Evolutionary conservation across 2,888 invertebrate genomes (phyloP).

Genomic region (Scaeva pyrastri): DNA sequence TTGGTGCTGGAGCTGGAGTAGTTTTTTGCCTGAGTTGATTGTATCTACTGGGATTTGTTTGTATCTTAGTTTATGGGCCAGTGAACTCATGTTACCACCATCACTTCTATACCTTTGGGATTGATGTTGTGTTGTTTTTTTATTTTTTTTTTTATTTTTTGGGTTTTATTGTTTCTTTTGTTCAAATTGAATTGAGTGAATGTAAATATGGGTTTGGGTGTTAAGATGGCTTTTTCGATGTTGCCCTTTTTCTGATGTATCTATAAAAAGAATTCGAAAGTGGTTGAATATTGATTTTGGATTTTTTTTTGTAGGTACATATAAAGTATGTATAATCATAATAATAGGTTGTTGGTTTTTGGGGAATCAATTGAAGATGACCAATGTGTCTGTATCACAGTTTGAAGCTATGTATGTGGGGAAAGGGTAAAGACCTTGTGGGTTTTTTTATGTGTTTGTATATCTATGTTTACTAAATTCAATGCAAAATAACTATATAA

Average conservation of each 20-base stretch:
- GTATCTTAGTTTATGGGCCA: conserved; percentile 21
- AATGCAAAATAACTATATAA: not conserved
- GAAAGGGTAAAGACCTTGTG: not conserved
- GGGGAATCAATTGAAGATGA: conserved; percentile 27
- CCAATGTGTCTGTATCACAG: conserved; percentile 12
- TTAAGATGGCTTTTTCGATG: conserved; percentile 6
- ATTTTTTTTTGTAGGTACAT: not conserved
- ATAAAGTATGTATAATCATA: not conserved
- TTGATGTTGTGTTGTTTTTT: not conserved
- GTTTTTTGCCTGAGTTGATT: not conserved
- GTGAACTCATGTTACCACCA: conserved; percentile 7
- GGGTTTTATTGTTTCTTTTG: conserved; percentile 14
- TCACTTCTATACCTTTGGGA: not conserved
- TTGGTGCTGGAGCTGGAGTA: not conserved
- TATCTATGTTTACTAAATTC: not conserved
- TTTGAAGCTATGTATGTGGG: too few relatives aligned
- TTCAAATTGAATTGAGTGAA: conserved; percentile 34
- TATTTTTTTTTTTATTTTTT: not conserved
- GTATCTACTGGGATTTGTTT: conserved; percentile 14
- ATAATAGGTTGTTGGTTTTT: not conserved
- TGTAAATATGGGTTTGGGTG: conserved; percentile 11
- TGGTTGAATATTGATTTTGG: conserved; percentile 28
- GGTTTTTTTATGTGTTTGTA: not conserved
- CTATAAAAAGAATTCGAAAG: not conserved
- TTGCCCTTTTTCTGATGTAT: not conserved